Base-by-base conservation (phyloP, 2,113 vertebrate species). In the Ameiurus melas region DNA sequence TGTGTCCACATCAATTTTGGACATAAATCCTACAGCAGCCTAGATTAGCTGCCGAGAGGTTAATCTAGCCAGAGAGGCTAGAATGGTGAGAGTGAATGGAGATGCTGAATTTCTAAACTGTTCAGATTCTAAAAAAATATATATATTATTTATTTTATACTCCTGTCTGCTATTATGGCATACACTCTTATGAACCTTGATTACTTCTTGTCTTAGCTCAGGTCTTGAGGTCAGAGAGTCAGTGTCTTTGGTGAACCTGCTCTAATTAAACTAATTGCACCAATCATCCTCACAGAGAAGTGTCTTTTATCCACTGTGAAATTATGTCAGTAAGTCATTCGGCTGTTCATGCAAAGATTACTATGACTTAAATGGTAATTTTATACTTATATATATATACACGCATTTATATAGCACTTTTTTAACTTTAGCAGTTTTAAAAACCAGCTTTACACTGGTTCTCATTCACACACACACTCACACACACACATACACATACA, bases 11-110 rank as follows among this genome's bases (percentile, higher is more conserved):
- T 91, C 86, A 51, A 51, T 91, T 88, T 86, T 87, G 55, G 81
- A 85, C 60, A 66, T 86, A 86, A 91, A 91, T 92, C 88, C 84
- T 89, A 66, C 84, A 87, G 85, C 60, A 90, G 84, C 62, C 2
- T 87, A 84, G 89, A 85, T 90, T 90, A 85, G 10, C 70, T 27
- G 82, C 73, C 33, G 83, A 75, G 70, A 86, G 9, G 47, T 10
- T 51, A 51, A 51, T 51, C 47, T 51, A 51, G 58, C 84, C 89
- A 86, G 79, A 86, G 85, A 89, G 80, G 62, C 84, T 91, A 89
- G 62, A 87, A 90, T 80, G 57, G 79, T 79, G 71, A 27, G 53
- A 57, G n/a, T 33, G 77, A 13, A n/a, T 16, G 47, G 60, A 84
- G 55, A 77, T 47, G 75, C 25, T 30, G 39, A 51, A 84, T 89